Evolutionary conservation across 2,888 invertebrate species (phyloP), one percentile per base, ranked within the genome.

Genomic region (Glyphotaelius pellucidus): DNA sequence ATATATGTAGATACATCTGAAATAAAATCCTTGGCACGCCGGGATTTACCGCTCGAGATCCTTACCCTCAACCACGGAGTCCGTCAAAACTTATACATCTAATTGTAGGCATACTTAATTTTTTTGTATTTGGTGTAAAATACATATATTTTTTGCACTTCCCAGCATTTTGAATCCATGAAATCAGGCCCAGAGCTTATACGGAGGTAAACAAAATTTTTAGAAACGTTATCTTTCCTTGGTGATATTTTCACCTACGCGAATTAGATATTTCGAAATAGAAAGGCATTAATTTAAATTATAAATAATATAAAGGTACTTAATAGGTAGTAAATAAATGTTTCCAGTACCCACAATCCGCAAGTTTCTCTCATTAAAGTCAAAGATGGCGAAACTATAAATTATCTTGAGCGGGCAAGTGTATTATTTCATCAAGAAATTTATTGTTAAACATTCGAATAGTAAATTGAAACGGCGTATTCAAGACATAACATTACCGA

Each of bases 391-490:
- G 83, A 35, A 83, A 83, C 83, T 35, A 35, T 25, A 32, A 83
- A 35, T 83, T 35, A 83, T 38, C 32, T 25, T 67, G 67, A 67
- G 67, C 67, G 67, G 52, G 19, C 25, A 25, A 67, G 52, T 19
- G 52, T 67, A n/a, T 67, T 67, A 67, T 67, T 67, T 67, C 67
- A 38, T 35, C 32, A 83, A 83, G 32, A 35, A 35, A 83, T 83
- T 35, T 83, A 83, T 83, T 83, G 25, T 83, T 35, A 83, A 83
- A 83, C 35, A 83, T 83, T 83, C 35, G 32, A 32, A 83, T 15
- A 25, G 35, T 83, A 38, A 83, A 83, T 83, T 83, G 83, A 83
- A 83, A 35, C 15, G 83, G 83, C 83, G 83, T 38, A 83, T 38
- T 32, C 35, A 83, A 35, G 83, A 38, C 83, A 38, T 32, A 38